Conservation (phyloP, 2,113 vertebrate genomes). For the Propithecus coquereli region DNA sequence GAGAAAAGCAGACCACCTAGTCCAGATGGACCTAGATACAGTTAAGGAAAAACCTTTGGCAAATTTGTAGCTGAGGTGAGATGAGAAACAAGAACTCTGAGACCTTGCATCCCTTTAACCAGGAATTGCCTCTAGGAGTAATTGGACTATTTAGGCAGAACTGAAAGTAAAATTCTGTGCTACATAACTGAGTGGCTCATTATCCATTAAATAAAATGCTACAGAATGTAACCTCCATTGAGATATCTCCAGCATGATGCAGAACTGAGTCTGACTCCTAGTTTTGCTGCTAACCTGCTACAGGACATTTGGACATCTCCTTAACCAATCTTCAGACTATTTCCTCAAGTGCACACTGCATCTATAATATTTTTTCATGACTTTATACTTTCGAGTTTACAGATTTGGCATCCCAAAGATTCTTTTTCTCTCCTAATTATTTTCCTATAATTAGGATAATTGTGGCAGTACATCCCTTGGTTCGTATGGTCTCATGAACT, state of each 20-base stretch:
- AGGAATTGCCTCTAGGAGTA: neutral
- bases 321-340: neutral
- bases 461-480: neutral
- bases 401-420: neutral
- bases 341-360: neutral
- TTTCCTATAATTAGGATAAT: neutral
- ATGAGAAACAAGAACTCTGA: neutral
- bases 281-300: neutral
- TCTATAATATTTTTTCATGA: neutral
- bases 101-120: neutral
- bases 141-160: neutral
- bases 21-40: neutral
- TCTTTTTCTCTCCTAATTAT: neutral
- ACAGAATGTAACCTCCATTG: neutral
- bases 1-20: neutral
- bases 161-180: constrained; percentile 8
- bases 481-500: neutral
- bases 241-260: neutral
- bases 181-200: neutral
- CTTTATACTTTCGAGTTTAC: neutral
- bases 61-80: neutral
- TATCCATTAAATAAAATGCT: neutral
- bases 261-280: neutral
- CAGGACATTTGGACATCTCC: neutral
- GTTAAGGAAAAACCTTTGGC: neutral